Evolutionary conservation across 2,113 vertebrate genomes (phyloP), one percentile per base, ranked within the genome.

Genomic region (Silurus asotus): DNA sequence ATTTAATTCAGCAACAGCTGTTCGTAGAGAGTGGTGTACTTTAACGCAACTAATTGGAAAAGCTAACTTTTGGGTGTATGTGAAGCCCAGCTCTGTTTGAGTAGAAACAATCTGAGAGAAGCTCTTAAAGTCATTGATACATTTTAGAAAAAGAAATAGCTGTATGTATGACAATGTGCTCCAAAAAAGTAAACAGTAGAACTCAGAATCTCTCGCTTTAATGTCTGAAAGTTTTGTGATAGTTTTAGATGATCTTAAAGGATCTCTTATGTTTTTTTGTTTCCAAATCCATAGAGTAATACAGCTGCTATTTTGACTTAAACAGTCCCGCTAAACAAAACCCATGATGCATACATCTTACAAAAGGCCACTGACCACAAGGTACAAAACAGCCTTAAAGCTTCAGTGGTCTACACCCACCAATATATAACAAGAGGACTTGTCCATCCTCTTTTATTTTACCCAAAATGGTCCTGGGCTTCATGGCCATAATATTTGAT

Each of bases 1-100:
- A 28, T 80, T 77, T 56, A 15, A 72, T 75, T 53, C 61, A 6
- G 37, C 4, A 7, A 70, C 87, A 88, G 77, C 77, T 86, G 84
- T 70, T n/a, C 17, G 13, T 64, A 45, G 23, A 6, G 56, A 56
- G 14, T 61, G n/a, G 48, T 83, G 58, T 53, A 61, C 69, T 88
- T 11, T 67, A 80, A 84, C 70, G 56, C 28, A 17, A 14, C 49
- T 85, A n/a, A 69, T 45, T 85, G 62, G 11, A 79, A 69, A 85
- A 67, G 49, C 62, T 69, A 53, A 45, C 58, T 45, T 55, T 74
- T 45, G 65, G 23, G 61, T 62, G 11, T 25, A 25, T 58, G 28
- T n/a, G 65, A 72, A 76, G 25, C 6, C 61, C 8, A 23, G 14
- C 45, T 28, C 48, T 53, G 72, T 49, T 62, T 76, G 69, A 75